Conservation (phyloP, 1,140 invertebrate species). For the Saxidomus purpurata region DNA sequence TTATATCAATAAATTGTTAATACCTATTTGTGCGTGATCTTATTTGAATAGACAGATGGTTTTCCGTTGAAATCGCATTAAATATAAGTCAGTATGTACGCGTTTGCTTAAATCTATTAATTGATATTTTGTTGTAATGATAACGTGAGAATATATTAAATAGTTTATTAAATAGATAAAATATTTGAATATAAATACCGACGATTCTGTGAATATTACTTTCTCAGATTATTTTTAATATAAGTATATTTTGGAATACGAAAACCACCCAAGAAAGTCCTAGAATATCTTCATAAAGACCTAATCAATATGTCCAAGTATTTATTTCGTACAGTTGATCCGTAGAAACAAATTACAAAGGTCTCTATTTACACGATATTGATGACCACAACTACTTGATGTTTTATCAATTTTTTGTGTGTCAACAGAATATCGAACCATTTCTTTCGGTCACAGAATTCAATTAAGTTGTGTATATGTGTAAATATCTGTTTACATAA, state of each 20-base stretch:
- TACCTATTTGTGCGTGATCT: conserved; percentile 3
- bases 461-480: background rate
- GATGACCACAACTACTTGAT: background rate
- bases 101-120: background rate
- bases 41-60: background rate
- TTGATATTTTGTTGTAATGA: background rate
- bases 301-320: background rate
- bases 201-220: too few relatives aligned
- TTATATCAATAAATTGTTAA: conserved; percentile 19
- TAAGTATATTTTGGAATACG: too few relatives aligned
- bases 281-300: background rate
- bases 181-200: too few relatives aligned
- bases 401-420: conserved; percentile 21
- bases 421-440: conserved; percentile 7
- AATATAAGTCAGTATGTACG: background rate
- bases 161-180: too few relatives aligned
- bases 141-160: background rate
- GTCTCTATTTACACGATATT: conserved; percentile 14
- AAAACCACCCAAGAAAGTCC: background rate
- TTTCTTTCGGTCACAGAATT: conserved; percentile 11
- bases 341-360: conserved; percentile 23
- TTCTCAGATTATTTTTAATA: too few relatives aligned
- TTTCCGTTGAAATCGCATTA: background rate
- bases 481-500: background rate
- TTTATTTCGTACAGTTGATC: background rate